phyloP scores from a whole-genome alignment of 2,113 vertebrate species.

The Pangasianodon hypophthalmus region DNA sequence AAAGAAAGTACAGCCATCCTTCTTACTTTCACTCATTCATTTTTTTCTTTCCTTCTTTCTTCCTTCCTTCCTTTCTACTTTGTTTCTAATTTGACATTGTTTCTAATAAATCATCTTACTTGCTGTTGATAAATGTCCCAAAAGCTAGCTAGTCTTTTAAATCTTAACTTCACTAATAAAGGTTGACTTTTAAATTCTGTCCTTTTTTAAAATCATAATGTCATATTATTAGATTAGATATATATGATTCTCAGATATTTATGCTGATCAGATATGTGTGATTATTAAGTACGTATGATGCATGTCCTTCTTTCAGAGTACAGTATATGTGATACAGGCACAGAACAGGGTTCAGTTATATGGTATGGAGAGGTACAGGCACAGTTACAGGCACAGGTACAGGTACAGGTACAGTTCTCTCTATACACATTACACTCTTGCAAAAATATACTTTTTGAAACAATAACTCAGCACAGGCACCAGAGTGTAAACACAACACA shows the following conservation, averaged over 20 bases:
- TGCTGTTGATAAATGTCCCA: neutral
- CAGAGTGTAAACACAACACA: conserved; percentile 60
- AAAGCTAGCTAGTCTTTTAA: neutral
- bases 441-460: conserved; percentile 8
- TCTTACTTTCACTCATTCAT: neutral
- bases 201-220: neutral
- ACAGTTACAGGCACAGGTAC: neutral
- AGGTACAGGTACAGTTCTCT: neutral
- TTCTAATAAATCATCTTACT: no score
- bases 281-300: neutral
- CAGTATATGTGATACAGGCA: conserved; percentile 6
- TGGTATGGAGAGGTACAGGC: neutral
- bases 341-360: neutral
- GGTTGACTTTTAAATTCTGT: neutral
- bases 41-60: neutral
- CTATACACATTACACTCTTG: conserved; percentile 4
- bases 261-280: neutral
- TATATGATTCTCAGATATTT: neutral
- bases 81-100: neutral
- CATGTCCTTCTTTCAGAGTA: neutral
- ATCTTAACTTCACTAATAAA: neutral
- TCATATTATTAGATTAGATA: neutral
- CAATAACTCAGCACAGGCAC: conserved; percentile 55
- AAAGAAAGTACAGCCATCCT: neutral
- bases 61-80: neutral